Base-by-base conservation (phyloP, 2,113 vertebrate species). In the Mastomys coucha region DNA sequence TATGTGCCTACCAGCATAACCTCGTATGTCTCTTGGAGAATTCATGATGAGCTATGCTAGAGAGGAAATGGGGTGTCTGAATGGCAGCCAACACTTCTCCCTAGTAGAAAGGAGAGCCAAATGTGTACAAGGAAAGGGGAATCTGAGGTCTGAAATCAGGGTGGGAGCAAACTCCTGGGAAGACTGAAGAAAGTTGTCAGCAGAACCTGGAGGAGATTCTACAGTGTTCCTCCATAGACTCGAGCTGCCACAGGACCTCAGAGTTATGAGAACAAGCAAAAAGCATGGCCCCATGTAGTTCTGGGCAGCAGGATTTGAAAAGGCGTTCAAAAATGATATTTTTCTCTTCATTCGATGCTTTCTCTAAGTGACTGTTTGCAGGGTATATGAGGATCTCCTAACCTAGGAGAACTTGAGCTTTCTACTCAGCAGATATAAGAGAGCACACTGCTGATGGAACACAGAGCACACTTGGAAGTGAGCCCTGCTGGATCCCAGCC, bases 381-480 rank as follows among this genome's bases (percentile, higher is more conserved):
- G 60, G 82, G 42, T 16, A 7, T 33, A 51, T 63, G 33, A n/a
- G 28, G 24, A 49, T 53, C 26, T 1, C 26, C 24, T 12, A 36
- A 19, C 39, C n/a, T 17, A 14, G 20, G 10, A 13, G 63, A 5
- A 0, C 20, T 16, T 39, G 17, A 19, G 39, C 58, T 67, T 76
- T 36, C 4, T 4, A 10, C 4, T 1, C 3, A 1, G 31, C 10
- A 3, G 24, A 17, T 31, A 5, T 14, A 60, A 39, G 20, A 20
- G n/a, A 87, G 5, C 56, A 4, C 45, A 26, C 0, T 17, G 1
- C 31, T 36, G 33, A 42, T 9, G 10, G 4, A 10, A 5, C 6
- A n/a, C n/a, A n/a, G n/a, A n/a, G n/a, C n/a, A n/a, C 10, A 1
- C 7, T 51, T 26, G 5, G 2, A 22, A 1, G 2, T 58, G 13